Base-by-base conservation (phyloP, 2,888 invertebrate genomes). In the Aquatica leii region DNA sequence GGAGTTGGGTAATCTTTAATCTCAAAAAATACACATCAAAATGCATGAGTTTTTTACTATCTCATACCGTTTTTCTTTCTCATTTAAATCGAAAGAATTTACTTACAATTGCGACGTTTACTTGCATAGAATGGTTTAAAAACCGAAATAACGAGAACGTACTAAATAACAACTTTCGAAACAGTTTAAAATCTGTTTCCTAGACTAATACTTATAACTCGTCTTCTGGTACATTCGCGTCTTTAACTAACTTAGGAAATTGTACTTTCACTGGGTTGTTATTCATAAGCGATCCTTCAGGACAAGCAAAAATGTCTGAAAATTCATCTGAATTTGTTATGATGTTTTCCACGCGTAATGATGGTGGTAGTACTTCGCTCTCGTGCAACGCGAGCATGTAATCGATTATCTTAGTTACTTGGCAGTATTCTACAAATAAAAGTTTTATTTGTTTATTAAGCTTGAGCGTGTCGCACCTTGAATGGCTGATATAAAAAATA, bases 361-460 rank as follows among this genome's bases (percentile, higher is more conserved):
- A 55, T 2, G 72, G 50, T 1, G 77, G 76, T 49, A 76, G 58
- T 17, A 62, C 24, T 35, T 67, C 64, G n/a, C 65, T 67, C 66
- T 77, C 77, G 35, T 69, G 73, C 9, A 76, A 52, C 46, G 69
- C 34, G 8, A 72, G 46, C 69, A 74, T 74, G 50, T 71, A 75
- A 24, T 75, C 71, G 4, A 66, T 20, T 2, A 69, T 34, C 1
- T 65, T 59, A 4, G 56, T 67, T 24, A 67, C 63, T 51, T 65
- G 66, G 56, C 76, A 77, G 52, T 71, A 73, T 59, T 77, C 76
- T 77, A 60, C 41, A 43, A 60, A 15, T 8, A 40, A 21, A 46
- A 31, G 8, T 31, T 49, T 14, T 17, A 5, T 12, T 40, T 5
- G 3, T 40, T 40, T 40, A 40, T 40, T 40, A 4, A 21, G 12